These are phyloP conservation scores for Zaprionus lachaisei DNA, from an alignment of 1,140 invertebrate species.

Conservation along the genomic window DNA sequence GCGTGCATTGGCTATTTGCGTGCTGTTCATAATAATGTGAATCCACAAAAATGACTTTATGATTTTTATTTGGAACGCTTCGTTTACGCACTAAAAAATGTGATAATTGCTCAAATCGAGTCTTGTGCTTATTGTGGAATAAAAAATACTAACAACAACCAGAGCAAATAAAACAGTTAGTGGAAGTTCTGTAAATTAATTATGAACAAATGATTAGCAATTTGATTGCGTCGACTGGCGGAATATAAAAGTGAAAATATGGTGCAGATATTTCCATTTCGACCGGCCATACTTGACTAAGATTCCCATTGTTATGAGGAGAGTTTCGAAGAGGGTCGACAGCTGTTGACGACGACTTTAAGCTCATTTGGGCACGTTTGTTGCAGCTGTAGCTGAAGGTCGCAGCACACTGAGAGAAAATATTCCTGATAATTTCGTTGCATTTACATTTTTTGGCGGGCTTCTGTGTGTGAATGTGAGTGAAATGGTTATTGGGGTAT, in stretches of 20 bases:
- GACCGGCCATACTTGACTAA: background rate
- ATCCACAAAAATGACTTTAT: conserved; percentile 33
- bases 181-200: conserved; percentile 52
- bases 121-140: conserved; percentile 61
- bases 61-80: conserved; percentile 59
- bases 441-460: background rate
- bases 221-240: conserved; percentile 44
- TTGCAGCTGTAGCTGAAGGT: conserved; percentile 34
- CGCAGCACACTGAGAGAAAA: conserved; percentile 22
- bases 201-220: conserved; percentile 34
- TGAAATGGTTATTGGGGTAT: conserved; percentile 3
- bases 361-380: conserved; percentile 25
- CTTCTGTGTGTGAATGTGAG: background rate
- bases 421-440: background rate
- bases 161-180: conserved; percentile 26
- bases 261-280: background rate
- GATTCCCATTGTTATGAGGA: too few species aligned
- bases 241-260: conserved; percentile 44
- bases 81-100: conserved; percentile 70
- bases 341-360: background rate
- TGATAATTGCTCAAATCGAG: conserved; percentile 53
- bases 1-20: conserved; percentile 59
- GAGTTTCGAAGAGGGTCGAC: background rate
- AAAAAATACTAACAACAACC: conserved; percentile 25
- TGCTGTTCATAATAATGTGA: conserved; percentile 42